Base-by-base conservation (phyloP, 2,797 vertebrate genomes). In the Cossypha polioptera region DNA sequence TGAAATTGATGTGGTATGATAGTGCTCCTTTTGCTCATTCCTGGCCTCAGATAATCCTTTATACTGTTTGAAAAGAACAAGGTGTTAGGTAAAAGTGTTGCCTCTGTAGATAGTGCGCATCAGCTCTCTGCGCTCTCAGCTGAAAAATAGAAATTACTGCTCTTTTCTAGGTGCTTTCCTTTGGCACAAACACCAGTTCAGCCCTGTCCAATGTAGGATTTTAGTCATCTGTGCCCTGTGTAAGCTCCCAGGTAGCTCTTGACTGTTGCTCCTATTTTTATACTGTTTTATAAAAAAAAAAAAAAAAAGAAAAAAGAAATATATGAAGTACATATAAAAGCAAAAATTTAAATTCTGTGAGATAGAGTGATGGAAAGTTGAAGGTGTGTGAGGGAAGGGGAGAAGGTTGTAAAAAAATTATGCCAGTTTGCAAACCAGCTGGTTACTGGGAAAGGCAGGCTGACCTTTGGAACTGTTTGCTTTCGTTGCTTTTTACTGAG, bases 401-500 rank as follows among this genome's bases (percentile, higher is more conserved):
- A 74, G 76, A 61, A 78, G 42, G 35, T 81, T 95, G 58, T 94
- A 92, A 93, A 72, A 95, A 94, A 93, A 90, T 95, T 92, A 97
- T 96, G 96, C 95, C 84, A 96, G 93, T 96, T 97, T 97, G 96
- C 96, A 91, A 97, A 73, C 98, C 98, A 99, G 98, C 98, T 98
- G 98, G 98, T 98, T 98, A 98, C 98, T 99, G 98, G 98, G 98
- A 95, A 97, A 95, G 91, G 97, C 78, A 84, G 90, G 94, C 92
- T 96, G 92, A 61, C 93, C 91, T 94, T 94, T 90, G 90, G 90
- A 93, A 92, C 45, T 68, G 57, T 86, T 95, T 94, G 80, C 72
- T 88, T 86, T 65, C 0, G 0, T 83, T 77, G 36, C 67, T 91
- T 94, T 92, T 80, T 72, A 75, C 62, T 43, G 62, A 74, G 68